Evolutionary conservation across 2,113 vertebrate species (phyloP), one percentile per base, ranked within the genome.

Genomic region (Hipposideros armiger): DNA sequence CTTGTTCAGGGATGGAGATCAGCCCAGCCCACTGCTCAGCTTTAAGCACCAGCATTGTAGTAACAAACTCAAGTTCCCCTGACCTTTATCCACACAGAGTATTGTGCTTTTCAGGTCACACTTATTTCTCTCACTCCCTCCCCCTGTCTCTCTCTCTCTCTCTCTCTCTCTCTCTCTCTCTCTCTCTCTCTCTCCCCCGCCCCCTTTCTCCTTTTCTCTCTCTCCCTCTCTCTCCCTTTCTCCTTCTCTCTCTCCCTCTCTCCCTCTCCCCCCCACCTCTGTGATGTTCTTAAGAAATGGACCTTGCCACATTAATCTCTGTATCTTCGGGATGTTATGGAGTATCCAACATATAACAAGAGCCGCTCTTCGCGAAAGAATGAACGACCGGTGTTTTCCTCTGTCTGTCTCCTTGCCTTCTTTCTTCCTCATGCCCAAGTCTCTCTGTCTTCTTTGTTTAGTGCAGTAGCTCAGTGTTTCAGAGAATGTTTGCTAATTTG

Each of bases 341-440:
- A 6, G 8, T 22, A 2, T 70, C 32, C 19, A 2, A 1, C 2
- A 8, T 2, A 1, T 17, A 13, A 6, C 30, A 2, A 9, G 8
- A n/a, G 4, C 13, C 47, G 47, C 47, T 2, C 67, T 0, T 64
- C 45, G 62, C 6, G 3, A 7, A 47, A 30, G 72, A 20, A 22
- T 13, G 26, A 7, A 7, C 4, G 1, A 13, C 16, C 47, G 0
- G 13, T 2, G 36, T 5, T 72, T 58, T 30, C 40, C 72, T 20
- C 66, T 19, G 56, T n/a, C 5, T 5, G 32, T 20, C 45, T 13
- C 15, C 1, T 1, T 3, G 7, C n/a, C 14, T 24, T 5, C 16
- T 11, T 24, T 13, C 70, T 67, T 30, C 54, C 58, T 24, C 4
- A 10, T 5, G 28, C 32, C 56, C 15, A 1, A 1, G 8, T 17